phyloP scores from a whole-genome alignment of 1,140 invertebrate genomes.

The Drosophila nebulosa region DNA sequence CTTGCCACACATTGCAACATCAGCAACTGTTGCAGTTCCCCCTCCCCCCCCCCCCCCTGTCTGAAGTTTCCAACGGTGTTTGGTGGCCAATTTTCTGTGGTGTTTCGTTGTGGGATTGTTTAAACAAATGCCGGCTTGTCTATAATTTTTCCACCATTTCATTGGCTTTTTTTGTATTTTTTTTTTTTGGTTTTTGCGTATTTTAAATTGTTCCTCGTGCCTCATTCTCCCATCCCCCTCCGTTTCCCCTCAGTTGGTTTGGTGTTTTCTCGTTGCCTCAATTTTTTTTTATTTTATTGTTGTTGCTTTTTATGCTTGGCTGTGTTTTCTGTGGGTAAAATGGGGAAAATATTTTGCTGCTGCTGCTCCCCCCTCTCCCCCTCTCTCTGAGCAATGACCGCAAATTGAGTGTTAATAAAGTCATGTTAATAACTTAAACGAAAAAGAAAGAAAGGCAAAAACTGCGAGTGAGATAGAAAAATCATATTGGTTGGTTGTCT shows the following conservation, averaged over 20 bases:
- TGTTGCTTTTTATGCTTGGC: conserved; percentile 31
- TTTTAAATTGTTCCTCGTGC: conserved; percentile 42
- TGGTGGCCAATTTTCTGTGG: conserved; percentile 57
- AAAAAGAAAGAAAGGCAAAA: conserved; percentile 14
- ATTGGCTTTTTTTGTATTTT: conserved; percentile 33
- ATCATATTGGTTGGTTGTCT: no score
- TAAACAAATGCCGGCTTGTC: conserved; percentile 66
- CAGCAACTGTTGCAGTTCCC: conserved; percentile 33
- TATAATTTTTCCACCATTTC: conserved; percentile 62
- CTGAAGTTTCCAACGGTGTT: conserved; percentile 46
- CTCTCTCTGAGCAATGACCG: conserved; percentile 50
- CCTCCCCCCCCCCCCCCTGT: conserved; percentile 14
- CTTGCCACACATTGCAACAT: conserved; percentile 21
- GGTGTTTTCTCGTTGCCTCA: conserved; percentile 17
- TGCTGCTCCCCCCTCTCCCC: neutral
- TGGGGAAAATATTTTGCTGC: conserved; percentile 23
- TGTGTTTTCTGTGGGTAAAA: conserved; percentile 64
- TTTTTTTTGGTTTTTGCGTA: conserved; percentile 32
- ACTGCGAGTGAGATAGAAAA: conserved; percentile 3
- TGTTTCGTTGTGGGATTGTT: conserved; percentile 33
- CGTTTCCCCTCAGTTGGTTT: neutral
- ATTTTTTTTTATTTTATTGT: conserved; percentile 34
- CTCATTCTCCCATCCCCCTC: neutral
- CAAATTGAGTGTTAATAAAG: conserved; percentile 79
- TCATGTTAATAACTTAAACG: conserved; percentile 73